These are phyloP conservation scores for Thripadectes ignobilis DNA, from an alignment of 2,797 vertebrate species.

Conservation along the genomic window DNA sequence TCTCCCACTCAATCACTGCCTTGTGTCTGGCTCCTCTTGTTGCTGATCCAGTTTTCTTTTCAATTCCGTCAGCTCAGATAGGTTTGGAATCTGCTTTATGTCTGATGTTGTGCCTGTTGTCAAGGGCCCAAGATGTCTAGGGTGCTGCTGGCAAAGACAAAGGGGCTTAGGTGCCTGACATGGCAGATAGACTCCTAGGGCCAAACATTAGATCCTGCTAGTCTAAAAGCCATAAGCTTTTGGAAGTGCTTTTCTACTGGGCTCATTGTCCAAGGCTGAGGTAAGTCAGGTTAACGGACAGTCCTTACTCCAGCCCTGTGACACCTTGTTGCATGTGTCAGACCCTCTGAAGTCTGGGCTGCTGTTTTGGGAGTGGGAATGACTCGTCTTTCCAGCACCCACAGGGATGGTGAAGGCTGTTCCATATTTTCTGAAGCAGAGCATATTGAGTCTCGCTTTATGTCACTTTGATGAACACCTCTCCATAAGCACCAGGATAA, in stretches of 20 bases:
- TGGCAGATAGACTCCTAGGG: neutral
- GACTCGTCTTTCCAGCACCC: neutral
- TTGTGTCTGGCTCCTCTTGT: neutral
- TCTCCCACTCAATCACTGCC: neutral
- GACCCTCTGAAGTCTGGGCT: neutral
- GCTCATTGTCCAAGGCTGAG: neutral
- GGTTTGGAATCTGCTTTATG: neutral
- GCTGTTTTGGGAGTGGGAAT: neutral
- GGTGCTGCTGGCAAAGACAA: neutral
- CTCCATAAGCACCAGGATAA: neutral
- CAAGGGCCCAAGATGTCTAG: neutral
- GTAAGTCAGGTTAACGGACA: neutral
- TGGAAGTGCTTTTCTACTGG: neutral
- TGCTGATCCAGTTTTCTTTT: neutral
- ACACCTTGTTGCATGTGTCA: neutral
- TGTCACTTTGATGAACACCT: constrained; percentile 22
- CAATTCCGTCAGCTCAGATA: neutral
- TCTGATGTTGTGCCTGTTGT: neutral
- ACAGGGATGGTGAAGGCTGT: neutral
- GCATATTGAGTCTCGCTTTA: neutral
- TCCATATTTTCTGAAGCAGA: neutral
- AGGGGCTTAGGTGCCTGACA: neutral
- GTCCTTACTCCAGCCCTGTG: neutral
- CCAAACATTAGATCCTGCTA: neutral
- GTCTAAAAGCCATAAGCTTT: neutral